Percentiles rank a stretch among this genome's conserved stretches.
Conservation (phyloP, 2,888 invertebrate genomes). For the Scaptomyza tumidula region DNA sequence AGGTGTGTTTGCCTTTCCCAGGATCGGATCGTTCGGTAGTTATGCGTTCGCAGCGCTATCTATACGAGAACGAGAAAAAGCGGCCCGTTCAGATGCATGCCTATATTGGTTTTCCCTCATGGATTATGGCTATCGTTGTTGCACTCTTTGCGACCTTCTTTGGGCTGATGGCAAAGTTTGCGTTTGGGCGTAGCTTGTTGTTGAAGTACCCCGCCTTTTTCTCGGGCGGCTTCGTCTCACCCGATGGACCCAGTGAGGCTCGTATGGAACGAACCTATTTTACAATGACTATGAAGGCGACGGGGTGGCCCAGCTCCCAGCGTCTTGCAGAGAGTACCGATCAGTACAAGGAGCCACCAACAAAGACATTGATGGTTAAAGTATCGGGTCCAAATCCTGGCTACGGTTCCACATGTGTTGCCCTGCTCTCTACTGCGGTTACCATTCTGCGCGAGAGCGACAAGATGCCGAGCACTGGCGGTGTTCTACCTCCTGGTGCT, state of each 20-base stretch:
- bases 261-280: conserved; percentile 88
- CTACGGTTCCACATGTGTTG: conserved; percentile 92
- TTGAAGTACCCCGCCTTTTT: conserved; percentile 90
- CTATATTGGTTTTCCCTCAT: conserved; percentile 88
- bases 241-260: conserved; percentile 88
- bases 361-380: conserved; percentile 88
- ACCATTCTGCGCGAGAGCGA: conserved; percentile 90
- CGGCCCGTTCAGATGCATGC: conserved; percentile 92
- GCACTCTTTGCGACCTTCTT: conserved; percentile 87
- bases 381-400: conserved; percentile 87
- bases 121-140: conserved; percentile 85
- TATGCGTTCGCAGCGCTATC: conserved; percentile 91
- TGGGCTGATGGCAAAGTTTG: conserved; percentile 87
- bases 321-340: conserved; percentile 86
- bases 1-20: conserved; percentile 91
- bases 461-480: conserved; percentile 93
- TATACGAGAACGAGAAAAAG: conserved; percentile 88
- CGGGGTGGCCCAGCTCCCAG: conserved; percentile 90
- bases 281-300: conserved; percentile 89
- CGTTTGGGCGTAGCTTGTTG: conserved; percentile 88
- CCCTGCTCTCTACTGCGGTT: conserved; percentile 90
- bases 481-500: conserved; percentile 93
- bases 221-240: conserved; percentile 89
- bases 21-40: conserved; percentile 93
- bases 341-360: conserved; percentile 85